Percentiles rank a stretch among this genome's conserved stretches.
Evolutionary conservation across 1,140 invertebrate genomes (phyloP).

Genomic region (Drosophila triauraria): DNA sequence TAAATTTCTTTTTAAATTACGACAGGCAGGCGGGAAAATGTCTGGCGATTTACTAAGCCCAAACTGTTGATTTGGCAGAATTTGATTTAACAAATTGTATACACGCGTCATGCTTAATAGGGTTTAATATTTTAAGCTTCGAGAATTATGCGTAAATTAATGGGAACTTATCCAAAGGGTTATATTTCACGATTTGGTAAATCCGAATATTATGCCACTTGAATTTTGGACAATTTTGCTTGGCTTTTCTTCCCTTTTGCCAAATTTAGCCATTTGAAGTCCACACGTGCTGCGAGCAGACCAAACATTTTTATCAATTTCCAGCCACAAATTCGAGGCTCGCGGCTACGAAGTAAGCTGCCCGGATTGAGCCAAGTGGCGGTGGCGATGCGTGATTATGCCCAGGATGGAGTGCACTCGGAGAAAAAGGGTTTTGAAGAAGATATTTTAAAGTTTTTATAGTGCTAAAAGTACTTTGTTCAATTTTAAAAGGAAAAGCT

Average conservation of each 20-base stretch:
- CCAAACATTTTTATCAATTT: slow-evolving; percentile 74
- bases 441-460: not conserved
- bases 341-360: slow-evolving; percentile 56
- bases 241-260: slow-evolving; percentile 1
- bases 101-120: not conserved
- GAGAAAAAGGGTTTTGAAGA: not conserved
- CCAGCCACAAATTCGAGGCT: slow-evolving; percentile 19
- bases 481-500: not conserved
- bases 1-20: slow-evolving; percentile 20
- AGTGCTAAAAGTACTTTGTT: not conserved
- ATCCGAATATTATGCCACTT: not conserved
- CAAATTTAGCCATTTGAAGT: slow-evolving; percentile 64
- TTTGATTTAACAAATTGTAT: not conserved
- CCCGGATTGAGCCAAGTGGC: slow-evolving; percentile 71
- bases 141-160: not conserved
- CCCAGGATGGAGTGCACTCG: not conserved
- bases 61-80: slow-evolving; percentile 26
- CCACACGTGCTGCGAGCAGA: slow-evolving; percentile 29
- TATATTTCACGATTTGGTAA: not conserved
- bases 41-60: slow-evolving; percentile 6
- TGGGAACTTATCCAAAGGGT: not conserved
- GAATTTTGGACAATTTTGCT: not conserved
- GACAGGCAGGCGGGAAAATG: slow-evolving; percentile 22
- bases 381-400: slow-evolving; percentile 58
- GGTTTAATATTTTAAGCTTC: not conserved